These are phyloP conservation scores for Sicus ferrugineus DNA, from an alignment of 2,888 invertebrate species.

Conservation along the genomic window DNA sequence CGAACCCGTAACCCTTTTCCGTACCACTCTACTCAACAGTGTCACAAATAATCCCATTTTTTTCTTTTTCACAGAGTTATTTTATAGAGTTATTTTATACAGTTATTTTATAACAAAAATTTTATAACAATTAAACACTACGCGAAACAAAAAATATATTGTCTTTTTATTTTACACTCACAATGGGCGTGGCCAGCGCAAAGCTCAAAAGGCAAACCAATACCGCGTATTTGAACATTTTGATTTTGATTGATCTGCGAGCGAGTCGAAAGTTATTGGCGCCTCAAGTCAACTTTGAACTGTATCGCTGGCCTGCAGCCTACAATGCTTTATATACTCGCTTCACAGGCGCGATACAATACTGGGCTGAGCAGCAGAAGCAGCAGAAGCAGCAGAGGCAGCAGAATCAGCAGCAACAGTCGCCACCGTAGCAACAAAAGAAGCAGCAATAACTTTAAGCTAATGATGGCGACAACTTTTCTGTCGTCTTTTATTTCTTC, in stretches of 20 bases:
- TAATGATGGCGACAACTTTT: conserved; percentile 5
- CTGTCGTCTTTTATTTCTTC: background rate
- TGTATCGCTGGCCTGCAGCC: conserved; percentile 52
- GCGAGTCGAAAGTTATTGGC: conserved; percentile 50
- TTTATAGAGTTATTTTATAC: conserved; percentile 1
- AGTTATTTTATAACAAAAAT: background rate
- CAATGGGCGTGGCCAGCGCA: conserved; percentile 56
- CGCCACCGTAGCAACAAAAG: conserved; percentile 2
- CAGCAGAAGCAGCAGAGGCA: conserved; percentile 17
- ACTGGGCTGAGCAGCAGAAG: conserved; percentile 28
- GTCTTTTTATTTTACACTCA: conserved; percentile 53
- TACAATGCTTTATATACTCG: conserved; percentile 56
- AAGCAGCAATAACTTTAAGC: conserved; percentile 6
- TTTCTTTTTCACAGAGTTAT: conserved; percentile 1
- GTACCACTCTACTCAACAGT: background rate
- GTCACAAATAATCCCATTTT: too few species aligned
- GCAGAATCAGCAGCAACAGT: background rate
- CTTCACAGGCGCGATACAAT: conserved; percentile 42
- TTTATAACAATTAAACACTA: too few species aligned
- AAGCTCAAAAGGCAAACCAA: conserved; percentile 56
- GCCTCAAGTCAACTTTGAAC: conserved; percentile 59
- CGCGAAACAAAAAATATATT: too few species aligned
- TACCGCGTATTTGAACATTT: conserved; percentile 59
- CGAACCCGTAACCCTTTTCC: background rate
- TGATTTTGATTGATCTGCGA: conserved; percentile 35